A percentile compares a stretch with the other conserved stretches of the same genome.
Conservation (phyloP, 35 echinoderm and acorn worm genomes). For the Amphiura filiformis region DNA sequence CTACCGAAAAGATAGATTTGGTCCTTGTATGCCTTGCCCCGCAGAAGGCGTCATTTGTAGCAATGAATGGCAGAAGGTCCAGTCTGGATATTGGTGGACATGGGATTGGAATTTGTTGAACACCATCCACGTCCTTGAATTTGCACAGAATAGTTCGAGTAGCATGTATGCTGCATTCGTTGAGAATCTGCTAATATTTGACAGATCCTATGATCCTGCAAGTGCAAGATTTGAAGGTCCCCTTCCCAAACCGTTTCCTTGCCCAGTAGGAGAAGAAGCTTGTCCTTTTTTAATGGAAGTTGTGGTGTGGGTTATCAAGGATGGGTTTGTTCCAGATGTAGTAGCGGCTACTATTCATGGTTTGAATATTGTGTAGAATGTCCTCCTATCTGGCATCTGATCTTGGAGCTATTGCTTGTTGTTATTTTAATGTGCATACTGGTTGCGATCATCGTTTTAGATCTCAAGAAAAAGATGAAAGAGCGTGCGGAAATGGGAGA, state of each 20-base stretch:
- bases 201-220: background rate
- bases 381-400: background rate
- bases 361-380: constrained; percentile 19
- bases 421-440: background rate
- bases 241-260: constrained; percentile 12
- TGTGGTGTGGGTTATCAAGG: constrained; percentile 32
- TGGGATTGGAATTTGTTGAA: no score
- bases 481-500: no score
- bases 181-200: background rate
- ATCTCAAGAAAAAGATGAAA: constrained; percentile 3
- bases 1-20: constrained; percentile 45
- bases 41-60: constrained; percentile 23
- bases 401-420: background rate
- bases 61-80: constrained; percentile 11
- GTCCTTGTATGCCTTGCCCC: constrained; percentile 28
- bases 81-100: constrained; percentile 35
- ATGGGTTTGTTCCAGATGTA: constrained; percentile 37
- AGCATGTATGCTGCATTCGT: background rate
- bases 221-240: background rate
- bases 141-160: no score
- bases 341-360: background rate
- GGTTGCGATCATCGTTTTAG: background rate
- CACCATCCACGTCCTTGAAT: no score
- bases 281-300: background rate
- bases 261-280: background rate